Conservation (phyloP, 2,888 invertebrate genomes). For the Rambutsinella grinnellia region DNA sequence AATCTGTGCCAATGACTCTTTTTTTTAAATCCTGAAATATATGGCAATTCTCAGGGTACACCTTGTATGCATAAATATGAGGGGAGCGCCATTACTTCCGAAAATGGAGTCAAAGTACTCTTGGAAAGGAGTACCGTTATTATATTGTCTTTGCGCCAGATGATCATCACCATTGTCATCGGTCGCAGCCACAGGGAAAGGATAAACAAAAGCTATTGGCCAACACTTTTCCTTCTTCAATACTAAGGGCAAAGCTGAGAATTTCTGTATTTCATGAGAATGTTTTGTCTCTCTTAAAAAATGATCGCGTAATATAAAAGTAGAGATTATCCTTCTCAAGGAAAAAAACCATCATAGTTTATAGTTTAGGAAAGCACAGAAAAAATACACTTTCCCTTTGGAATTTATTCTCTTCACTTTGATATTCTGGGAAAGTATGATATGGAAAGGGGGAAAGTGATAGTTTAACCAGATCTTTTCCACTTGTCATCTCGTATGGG, state of each 20-base stretch:
- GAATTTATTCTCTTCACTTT: not conserved
- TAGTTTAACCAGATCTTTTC: constrained; percentile 31
- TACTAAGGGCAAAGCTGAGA: no score
- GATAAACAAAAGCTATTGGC: no score
- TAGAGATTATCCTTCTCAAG: not conserved
- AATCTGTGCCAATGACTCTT: not conserved
- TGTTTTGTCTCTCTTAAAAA: not conserved
- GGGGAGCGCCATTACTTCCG: not conserved
- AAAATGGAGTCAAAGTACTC: not conserved
- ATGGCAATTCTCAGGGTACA: no score
- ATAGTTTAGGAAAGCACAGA: not conserved
- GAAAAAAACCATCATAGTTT: not conserved
- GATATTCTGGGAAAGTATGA: not conserved
- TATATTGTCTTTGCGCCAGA: no score
- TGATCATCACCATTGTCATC: not conserved
- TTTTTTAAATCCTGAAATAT: not conserved
- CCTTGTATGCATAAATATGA: not conserved
- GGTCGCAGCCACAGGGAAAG: not conserved
- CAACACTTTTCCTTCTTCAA: no score
- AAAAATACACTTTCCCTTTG: not conserved
- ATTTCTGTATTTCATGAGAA: not conserved
- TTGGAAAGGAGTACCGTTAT: not conserved
- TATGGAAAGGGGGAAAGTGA: not conserved
- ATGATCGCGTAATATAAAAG: not conserved
- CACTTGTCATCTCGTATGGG: constrained; percentile 34